Base-by-base conservation (phyloP, 2,888 invertebrate genomes). In the Mythimna loreyi region DNA sequence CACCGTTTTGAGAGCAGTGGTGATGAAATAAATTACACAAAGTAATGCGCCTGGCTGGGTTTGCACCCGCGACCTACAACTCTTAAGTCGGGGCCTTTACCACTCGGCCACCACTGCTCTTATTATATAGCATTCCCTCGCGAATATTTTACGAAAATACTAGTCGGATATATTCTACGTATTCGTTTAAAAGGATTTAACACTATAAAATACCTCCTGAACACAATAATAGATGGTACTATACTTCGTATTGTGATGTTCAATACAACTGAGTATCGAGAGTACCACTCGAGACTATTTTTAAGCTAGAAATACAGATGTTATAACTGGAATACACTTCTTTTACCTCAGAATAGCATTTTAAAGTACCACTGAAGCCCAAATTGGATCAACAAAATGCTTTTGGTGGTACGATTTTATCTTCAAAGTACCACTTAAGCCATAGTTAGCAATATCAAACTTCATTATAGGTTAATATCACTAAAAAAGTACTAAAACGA, bases 131-230 rank as follows among this genome's bases (percentile, higher is more conserved):
- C n/a, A n/a, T n/a, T n/a, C 11, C 3, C 33, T 36, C 3, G 33
- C 33, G 11, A 11, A 11, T 11, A 36, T 9, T 3, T 11, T 3
- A 0, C 33, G 33, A 36, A 0, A 36, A 36, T 3, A 11, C 33
- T 36, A 3, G 33, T 36, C 33, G 33, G 33, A 36, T 0, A 0
- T 11, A 36, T 36, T 11, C 33, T 9, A 36, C 33, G 33, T 11
- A 3, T 9, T 3, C 33, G 3, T 9, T 36, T 36, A 36, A 36
- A 36, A 11, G 33, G 2, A n/a, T n/a, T 6, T 40, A 59, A 56
- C 77, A 76, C 71, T 72, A 59, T 47, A 55, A 45, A 77, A 30
- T 75, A 75, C 75, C 45, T 5, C 40, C 45, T 21, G 57, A 68
- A 33, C 21, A 40, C 45, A 50, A 40, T 53, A 77, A 56, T 55